phyloP scores from a whole-genome alignment of 2,888 invertebrate species.

The Agrotis ipsilon region DNA sequence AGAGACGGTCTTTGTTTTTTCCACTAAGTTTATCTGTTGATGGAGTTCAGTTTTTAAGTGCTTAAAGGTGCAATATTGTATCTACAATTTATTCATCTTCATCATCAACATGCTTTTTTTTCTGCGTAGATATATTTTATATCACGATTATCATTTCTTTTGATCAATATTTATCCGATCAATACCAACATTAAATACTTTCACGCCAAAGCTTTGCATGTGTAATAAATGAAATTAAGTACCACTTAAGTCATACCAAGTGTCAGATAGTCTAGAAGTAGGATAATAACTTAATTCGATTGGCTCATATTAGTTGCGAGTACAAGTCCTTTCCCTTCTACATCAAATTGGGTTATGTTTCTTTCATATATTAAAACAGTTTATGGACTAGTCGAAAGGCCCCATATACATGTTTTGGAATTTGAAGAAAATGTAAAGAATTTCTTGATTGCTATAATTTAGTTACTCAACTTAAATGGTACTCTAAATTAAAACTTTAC shows the following conservation, averaged over 20 bases:
- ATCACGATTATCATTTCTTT: slow-evolving; percentile 1
- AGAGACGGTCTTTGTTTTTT: no score
- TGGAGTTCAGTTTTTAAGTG: neutral
- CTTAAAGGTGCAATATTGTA: neutral
- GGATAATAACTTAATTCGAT: slow-evolving; percentile 49
- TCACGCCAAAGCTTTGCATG: slow-evolving; percentile 18
- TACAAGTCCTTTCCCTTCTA: slow-evolving; percentile 28
- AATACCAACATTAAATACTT: neutral
- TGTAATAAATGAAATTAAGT: slow-evolving; percentile 37
- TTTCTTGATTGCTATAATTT: slow-evolving; percentile 40
- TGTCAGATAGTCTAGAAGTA: slow-evolving; percentile 24
- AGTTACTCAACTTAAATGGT: slow-evolving; percentile 4
- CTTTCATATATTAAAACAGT: slow-evolving; percentile 25
- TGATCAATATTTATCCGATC: slow-evolving; percentile 7
- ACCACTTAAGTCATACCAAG: slow-evolving; percentile 38
- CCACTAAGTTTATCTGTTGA: neutral
- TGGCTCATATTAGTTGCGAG: slow-evolving; percentile 38
- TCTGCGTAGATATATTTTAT: neutral
- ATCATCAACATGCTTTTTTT: no score
- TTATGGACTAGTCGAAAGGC: slow-evolving; percentile 11
- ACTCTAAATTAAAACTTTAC: slow-evolving; percentile 1
- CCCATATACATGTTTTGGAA: slow-evolving; percentile 15
- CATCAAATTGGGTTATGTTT: slow-evolving; percentile 28
- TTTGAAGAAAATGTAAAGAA: slow-evolving; percentile 24
- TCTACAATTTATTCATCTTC: neutral